Evolutionary conservation across 1,140 invertebrate genomes (phyloP).

Genomic region (Diploscapter pachys): DNA sequence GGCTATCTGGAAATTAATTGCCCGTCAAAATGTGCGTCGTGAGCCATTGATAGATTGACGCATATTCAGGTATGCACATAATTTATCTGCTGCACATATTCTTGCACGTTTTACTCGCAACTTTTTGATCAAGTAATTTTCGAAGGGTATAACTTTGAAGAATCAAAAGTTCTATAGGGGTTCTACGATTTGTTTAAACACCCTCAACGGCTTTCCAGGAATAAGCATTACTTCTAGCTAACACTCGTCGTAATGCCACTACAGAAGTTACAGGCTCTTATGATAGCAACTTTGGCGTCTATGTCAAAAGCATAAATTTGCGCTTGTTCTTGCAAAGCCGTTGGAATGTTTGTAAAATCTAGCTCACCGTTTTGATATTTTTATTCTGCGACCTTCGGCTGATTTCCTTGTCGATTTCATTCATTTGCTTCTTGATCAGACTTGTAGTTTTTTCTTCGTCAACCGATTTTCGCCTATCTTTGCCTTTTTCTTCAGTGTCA

Average conservation of each 20-base stretch:
- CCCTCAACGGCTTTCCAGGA: not conserved
- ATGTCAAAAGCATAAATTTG: constrained; percentile 10
- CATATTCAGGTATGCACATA: not conserved
- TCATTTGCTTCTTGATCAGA: constrained; percentile 56
- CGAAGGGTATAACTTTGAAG: not conserved
- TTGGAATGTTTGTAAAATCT: not conserved
- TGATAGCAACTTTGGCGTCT: constrained; percentile 2
- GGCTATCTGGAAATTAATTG: constrained; percentile 16
- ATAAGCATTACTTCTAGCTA: not conserved
- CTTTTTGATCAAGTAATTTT: no score
- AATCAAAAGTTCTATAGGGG: not conserved
- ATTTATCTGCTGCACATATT: not conserved
- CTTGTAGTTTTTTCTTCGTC: constrained; percentile 35
- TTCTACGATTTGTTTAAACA: not conserved
- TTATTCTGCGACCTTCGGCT: constrained; percentile 53
- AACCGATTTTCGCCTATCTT: not conserved
- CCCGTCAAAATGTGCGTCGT: not conserved
- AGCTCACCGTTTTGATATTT: constrained; percentile 54
- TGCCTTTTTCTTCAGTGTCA: not conserved
- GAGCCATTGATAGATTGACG: not conserved
- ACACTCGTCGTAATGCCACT: not conserved
- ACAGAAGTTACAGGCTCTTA: not conserved
- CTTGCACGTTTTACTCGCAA: no score
- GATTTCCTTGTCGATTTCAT: constrained; percentile 56
- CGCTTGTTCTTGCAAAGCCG: not conserved